A percentile compares a stretch with the other conserved stretches of the same genome.
Conservation (phyloP, 2,888 invertebrate species). For the Ophioninae sp. region DNA sequence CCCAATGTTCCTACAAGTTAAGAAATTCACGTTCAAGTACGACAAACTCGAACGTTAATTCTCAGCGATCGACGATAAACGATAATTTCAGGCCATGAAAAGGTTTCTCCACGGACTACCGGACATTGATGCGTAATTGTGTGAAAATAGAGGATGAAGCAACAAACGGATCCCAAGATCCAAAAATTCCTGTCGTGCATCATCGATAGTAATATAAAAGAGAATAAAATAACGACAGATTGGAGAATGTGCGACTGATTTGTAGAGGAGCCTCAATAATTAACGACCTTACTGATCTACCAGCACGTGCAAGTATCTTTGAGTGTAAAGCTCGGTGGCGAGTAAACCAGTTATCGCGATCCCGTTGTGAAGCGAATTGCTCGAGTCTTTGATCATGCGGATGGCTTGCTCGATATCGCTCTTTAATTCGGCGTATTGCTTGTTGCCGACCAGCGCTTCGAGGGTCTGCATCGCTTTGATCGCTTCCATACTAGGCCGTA, state of each 20-base stretch:
- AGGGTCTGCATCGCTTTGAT: conserved; percentile 80
- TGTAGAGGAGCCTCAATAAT: neutral
- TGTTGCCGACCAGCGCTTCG: conserved; percentile 79
- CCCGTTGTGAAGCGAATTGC: conserved; percentile 83
- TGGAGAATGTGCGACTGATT: conserved; percentile 1
- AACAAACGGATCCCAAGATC: neutral
- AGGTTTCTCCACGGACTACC: neutral
- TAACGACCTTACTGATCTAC: conserved; percentile 68
- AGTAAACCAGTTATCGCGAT: conserved; percentile 81
- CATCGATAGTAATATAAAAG: neutral
- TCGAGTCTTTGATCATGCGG: conserved; percentile 82
- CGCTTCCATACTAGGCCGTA: conserved; percentile 79
- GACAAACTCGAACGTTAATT: no score
- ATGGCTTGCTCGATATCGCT: conserved; percentile 80
- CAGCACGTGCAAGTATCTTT: conserved; percentile 77
- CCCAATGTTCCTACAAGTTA: neutral
- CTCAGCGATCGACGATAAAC: neutral
- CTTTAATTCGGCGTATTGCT: conserved; percentile 80
- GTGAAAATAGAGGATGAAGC: conserved; percentile 9
- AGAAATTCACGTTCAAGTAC: neutral
- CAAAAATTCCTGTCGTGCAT: conserved; percentile 24
- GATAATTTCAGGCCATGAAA: neutral
- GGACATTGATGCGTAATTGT: neutral
- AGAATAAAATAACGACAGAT: conserved; percentile 9
- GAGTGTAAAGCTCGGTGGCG: conserved; percentile 82